Evolutionary conservation across 2,888 invertebrate species (phyloP), one percentile per base, ranked within the genome.

Genomic region (Harmothoe impar): DNA sequence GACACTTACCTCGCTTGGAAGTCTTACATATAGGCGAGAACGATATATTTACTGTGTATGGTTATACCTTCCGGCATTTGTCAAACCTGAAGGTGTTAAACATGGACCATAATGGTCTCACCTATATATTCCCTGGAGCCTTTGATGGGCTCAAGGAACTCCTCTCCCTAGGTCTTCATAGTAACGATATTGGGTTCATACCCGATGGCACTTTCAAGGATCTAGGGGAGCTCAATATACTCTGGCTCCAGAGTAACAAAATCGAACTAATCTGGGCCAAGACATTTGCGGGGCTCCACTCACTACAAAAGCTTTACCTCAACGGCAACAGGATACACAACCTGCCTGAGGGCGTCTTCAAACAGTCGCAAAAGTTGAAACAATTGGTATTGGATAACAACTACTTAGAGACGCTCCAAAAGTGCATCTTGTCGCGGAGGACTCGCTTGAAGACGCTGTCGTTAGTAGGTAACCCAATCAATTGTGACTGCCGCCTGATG

Each of bases 1-100:
- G 93, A 7, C 92, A 91, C 56, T 62, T 93, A 35, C 52, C 91
- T 10, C 90, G 90, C 23, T 77, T 93, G 35, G 92, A 92, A 52
- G 91, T 91, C 10, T 90, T 93, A 20, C 89, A 91, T 31, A 90
- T 93, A 43, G 92, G 93, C 33, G 91, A 91, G 23, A 93, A 93
- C 89, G 31, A 91, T 29, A 90, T 93, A 12, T 72, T 77, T 17
- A 89, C 89, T 15, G 33, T 93, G 20, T 84, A 90, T 72, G 84
- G 91, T 33, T 89, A 93, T 51, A 93, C 91, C 1, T 92, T 93
- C 62, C 51, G 77, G 17, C 89, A 92, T 84, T 52, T 92, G 86
- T 85, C 54, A 33, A 91, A 90, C 25, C 91, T 93, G 7, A 92
- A 91, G 29, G 91, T 93, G 12, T 78, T 93, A 25, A 91, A 91